Base-by-base conservation (phyloP, 2,113 vertebrate species). In the Isurus oxyrinchus region DNA sequence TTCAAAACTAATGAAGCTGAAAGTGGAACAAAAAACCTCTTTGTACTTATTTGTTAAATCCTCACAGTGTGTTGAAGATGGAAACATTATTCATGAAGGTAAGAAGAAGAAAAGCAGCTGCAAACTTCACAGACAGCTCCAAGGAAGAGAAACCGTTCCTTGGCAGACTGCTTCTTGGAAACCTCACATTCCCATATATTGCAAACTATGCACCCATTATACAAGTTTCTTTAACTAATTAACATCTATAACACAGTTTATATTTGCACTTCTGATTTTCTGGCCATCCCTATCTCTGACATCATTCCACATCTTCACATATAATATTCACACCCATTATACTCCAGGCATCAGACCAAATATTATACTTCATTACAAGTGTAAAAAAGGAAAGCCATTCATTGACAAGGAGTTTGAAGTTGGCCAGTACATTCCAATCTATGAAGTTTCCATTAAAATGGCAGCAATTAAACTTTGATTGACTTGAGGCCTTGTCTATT, bases 21-120 rank as follows among this genome's bases (percentile, higher is more conserved):
- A 95, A 95, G 63, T 55, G 44, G 94, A 72, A 95, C 67, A 72
- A 95, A 95, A 72, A 95, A 25, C 13, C 11, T 27, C 49, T 67
- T 95, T 95, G 67, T 95, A 6, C 49, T 31, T 25, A 95, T 72
- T 95, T 72, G 94, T 72, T 72, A 72, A 95, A 95, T 72, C 49
- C 94, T 95, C 67, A 55, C 67, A 95, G 40, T 95, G 49, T 69
- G 67, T 35, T 95, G 94, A 95, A 69, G 94, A 72, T 95, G 49
- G 53, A 35, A 95, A 95, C 49, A 72, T 49, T 49, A 95, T 95
- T 66, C 94, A 72, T 72, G 67, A 44, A 49, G 67, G 94, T 35
- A 35, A 95, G 94, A 27, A 53, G 67, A 95, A 72, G 94, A 55
- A 95, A 95, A 72, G 66, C 94, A 72, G 63, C 94, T 72, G 63